Evolutionary conservation across 2,113 vertebrate species (phyloP), one percentile per base, ranked within the genome.

Genomic region (Hippocampus mohnikei): DNA sequence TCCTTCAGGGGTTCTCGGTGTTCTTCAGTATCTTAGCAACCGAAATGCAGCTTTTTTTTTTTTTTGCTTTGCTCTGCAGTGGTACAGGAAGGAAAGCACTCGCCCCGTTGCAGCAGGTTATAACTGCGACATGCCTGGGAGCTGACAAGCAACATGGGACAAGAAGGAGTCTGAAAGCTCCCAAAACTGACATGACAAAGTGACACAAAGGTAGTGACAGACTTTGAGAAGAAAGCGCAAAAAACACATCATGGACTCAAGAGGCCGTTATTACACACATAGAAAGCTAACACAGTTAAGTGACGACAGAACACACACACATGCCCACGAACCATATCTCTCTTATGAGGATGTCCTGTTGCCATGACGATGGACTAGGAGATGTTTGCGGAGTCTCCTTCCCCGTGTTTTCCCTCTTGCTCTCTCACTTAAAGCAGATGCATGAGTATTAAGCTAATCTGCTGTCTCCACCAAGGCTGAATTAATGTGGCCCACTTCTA

Each of bases 21-120:
- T 81, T 64, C 62, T 72, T 70, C 79, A 75, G 89, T 88, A 88
- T 76, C 88, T 79, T 88, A 85, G 88, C 88, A 90, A 90, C 89
- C 44, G 23, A 65, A 74, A 78, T 70, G 74, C 76, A 83, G 69
- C 68, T 71, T 37, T 18, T 50, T 50, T 21, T 53, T 64, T 56
- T 77, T 75, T 62, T 63, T 76, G 21, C 61, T 73, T 67, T 78
- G 41, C 62, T 73, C 77, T 79, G 81, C 78, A 71, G 81, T 64
- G 73, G 75, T 76, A 75, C n/a, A 37, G 50, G 50, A 29, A 65
- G 72, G 67, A 64, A 56, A 55, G 68, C 11, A 5, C 42, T 44
- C 21, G 15, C 33, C 44, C 67, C 52, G 74, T 50, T 37, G 60
- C 59, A 23, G 60, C 46, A 44, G 20, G 48, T 41, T 53, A 48